Evolutionary conservation across 2,888 invertebrate species (phyloP), one percentile per base, ranked within the genome.

Genomic region (Melanostoma scalare): DNA sequence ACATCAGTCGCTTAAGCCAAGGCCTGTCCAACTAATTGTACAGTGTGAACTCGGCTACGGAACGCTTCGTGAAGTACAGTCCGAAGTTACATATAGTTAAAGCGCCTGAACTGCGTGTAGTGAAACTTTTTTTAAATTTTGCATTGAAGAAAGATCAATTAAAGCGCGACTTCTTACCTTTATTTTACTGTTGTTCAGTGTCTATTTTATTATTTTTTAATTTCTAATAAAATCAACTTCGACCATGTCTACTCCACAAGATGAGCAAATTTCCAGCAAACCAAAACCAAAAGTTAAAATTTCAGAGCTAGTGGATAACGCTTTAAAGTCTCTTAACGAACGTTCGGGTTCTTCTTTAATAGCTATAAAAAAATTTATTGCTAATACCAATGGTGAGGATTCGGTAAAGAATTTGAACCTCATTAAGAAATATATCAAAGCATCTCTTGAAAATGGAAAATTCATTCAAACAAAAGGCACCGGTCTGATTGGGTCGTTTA

Each of bases 381-480:
- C 92, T 6, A 90, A 92, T 33, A 93, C 92, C 73, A 94, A 94
- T 92, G 93, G 93, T 77, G 91, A 94, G 4, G 94, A 94, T 87
- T 91, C 92, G 0, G 93, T 93, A 76, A 94, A 93, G 86, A 88
- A 93, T 55, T 92, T 93, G 1, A 92, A 92, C 2, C 94, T 92
- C 89, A 94, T 95, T 86, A 93, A 92, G 85, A 93, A 93, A 78
- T 94, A 93, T 86, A 86, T 94, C 80, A 94, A 93, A 88, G 88
- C 90, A 9, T 93, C 93, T 10, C 93, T 94, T n/a, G 91, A 89
- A 1, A 91, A 91, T 50, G 93, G 93, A 4, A 88, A 89, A n/a
- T 87, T 94, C 46, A 33, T 85, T 3, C 87, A 87, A 58, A 85
- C 86, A 5, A 88, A 87, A 56, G 85, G 86, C 6, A 80, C 30